phyloP scores from a whole-genome alignment of 1,140 invertebrate species.

The Calephelis nemesis region DNA sequence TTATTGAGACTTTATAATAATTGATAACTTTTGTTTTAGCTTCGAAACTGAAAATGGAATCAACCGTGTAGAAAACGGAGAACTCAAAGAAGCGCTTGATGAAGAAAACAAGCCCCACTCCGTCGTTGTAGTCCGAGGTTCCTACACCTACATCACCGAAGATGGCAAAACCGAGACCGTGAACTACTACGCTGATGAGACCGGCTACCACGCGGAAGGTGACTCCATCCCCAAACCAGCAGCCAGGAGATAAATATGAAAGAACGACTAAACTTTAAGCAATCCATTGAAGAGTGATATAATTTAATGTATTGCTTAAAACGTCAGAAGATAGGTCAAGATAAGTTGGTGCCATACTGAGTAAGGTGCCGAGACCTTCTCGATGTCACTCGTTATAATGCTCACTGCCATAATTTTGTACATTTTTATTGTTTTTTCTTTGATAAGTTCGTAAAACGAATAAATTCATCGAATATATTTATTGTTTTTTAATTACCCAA shows the following conservation, averaged over 20 bases:
- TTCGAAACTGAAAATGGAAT: conserved; percentile 69
- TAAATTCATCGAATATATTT: background rate
- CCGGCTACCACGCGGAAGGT: conserved; percentile 76
- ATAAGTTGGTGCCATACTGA: conserved; percentile 34
- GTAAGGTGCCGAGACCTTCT: conserved; percentile 30
- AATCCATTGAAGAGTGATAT: conserved; percentile 21
- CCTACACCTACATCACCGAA: conserved; percentile 55
- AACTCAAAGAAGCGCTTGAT: conserved; percentile 58
- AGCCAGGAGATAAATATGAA: conserved; percentile 40
- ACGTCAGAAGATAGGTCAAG: conserved; percentile 11
- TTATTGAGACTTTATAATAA: too few species aligned
- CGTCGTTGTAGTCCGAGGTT: conserved; percentile 66
- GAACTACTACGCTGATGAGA: conserved; percentile 79
- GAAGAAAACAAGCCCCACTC: conserved; percentile 69
- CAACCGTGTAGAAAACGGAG: conserved; percentile 52
- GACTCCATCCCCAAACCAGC: conserved; percentile 56
- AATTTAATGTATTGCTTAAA: conserved; percentile 23
- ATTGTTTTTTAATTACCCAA: conserved; percentile 3
- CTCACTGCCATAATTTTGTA: conserved; percentile 66
- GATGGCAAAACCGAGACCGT: conserved; percentile 59
- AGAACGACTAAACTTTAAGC: background rate
- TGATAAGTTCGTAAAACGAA: conserved; percentile 13
- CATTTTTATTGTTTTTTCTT: conserved; percentile 49
- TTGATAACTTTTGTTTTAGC: conserved; percentile 35
- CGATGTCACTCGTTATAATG: conserved; percentile 41